Evolutionary conservation across 2,888 invertebrate genomes (phyloP), one percentile per base, ranked within the genome.

Genomic region (Acleris sparsana): DNA sequence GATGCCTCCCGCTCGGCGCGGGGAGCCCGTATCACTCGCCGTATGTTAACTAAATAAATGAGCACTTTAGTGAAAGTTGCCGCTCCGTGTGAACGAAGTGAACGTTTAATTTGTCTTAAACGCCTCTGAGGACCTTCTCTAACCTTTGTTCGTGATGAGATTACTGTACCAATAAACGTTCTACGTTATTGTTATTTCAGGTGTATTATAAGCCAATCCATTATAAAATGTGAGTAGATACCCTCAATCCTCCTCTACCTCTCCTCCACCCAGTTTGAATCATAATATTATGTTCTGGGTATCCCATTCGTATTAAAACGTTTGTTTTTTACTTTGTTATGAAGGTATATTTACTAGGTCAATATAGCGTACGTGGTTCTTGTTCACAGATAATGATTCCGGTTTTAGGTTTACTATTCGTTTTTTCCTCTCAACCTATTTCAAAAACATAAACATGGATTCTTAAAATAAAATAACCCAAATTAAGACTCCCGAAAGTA

Each of bases 21-120:
- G 17, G 43, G 22, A 48, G 69, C 62, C 66, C 66, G 53, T 60
- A 71, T 71, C 71, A 61, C 57, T 44, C 66, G 64, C 52, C 60
- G 52, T 66, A 68, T 53, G 57, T 67, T 78, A 78, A 74, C 76
- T 76, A 77, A 79, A 78, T 79, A 81, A 83, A 79, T 80, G 75
- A 76, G 75, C 77, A 76, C 77, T 80, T 76, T 72, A 77, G 77
- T 76, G 80, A 80, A 82, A 84, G 83, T 83, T 80, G 77, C 75
- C 70, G 71, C 71, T 71, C 73, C 76, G 74, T 76, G 76, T 76
- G 75, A 72, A 70, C 69, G 74, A 73, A 73, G 75, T 76, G 75
- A 76, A 74, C 75, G 75, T 74, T 78, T 79, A 77, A 80, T 80
- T 78, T 79, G 76, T 80, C 80, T 66, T 66, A 79, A 79, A 75